Base-by-base conservation (phyloP, 2,797 vertebrate genomes). In the Chaunax sp. region DNA sequence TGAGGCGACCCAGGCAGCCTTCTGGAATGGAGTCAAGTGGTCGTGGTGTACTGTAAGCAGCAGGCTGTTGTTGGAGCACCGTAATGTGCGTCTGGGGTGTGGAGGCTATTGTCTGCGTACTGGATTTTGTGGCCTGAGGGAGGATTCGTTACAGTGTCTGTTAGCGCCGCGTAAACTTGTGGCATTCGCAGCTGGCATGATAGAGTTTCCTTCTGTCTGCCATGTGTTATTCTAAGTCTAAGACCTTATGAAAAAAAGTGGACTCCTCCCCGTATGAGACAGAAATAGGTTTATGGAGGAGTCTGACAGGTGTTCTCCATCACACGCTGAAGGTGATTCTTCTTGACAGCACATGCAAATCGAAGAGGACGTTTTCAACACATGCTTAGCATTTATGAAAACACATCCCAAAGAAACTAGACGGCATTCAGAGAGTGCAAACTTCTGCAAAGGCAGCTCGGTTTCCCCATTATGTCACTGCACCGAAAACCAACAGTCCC, bases 131-230 rank as follows among this genome's bases (percentile, higher is more conserved):
- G 68, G 78, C 83, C 73, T 33, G 44, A 47, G 72, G 77, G 66
- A 77, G 83, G 81, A 86, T 88, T 87, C 74, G 69, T 88, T 81
- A 69, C 71, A 80, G 77, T 60, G 72, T 80, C 67, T 79, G 70
- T 69, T 72, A 40, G 65, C 72, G 25, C 26, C 1, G 25, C 51
- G 45, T 55, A 77, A 77, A 68, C 62, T 23, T 64, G 20, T 23
- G 55, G 75, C 62, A 62, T 81, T 87, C 72, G 69, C 59, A 80
- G 62, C 71, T 81, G 82, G 64, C 78, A 77, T 76, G 83, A 53
- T 83, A 73, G 80, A 62, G 77, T 85, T 88, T 87, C 84, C 80
- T 64, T 80, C 83, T 87, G 86, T 80, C 69, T 70, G 82, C 88
- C 84, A 79, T 75, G 76, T 88, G 83, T 85, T 82, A 62, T 78